Conservation (phyloP, 30 jellyfish, hydroid and myxozoan genomes). For the Phacellophora camtschatica region DNA sequence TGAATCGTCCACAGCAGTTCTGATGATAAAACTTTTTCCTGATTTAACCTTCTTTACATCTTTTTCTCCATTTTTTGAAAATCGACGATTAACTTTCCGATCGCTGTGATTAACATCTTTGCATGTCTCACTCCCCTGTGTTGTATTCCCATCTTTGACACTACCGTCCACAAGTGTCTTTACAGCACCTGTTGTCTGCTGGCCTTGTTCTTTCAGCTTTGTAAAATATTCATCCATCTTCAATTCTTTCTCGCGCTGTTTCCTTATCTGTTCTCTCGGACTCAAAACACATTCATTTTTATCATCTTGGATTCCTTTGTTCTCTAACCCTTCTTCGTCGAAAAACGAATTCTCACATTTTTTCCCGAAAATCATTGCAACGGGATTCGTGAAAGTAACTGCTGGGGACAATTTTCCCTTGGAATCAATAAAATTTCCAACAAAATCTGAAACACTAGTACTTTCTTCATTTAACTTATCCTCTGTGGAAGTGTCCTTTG, state of each 20-base stretch:
- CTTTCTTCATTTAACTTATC: not conserved
- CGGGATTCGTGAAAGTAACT: slow-evolving; percentile 20
- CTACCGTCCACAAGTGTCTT: not conserved
- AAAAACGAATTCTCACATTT: not conserved
- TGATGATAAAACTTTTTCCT: slow-evolving; percentile 48
- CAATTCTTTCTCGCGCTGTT: not conserved
- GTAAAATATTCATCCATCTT: not conserved
- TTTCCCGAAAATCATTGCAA: slow-evolving; percentile 18
- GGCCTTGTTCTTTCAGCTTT: not conserved
- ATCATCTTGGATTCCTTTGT: not conserved
- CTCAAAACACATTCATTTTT: not conserved
- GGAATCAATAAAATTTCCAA: not conserved
- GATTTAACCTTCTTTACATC: not conserved
- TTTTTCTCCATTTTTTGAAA: slow-evolving; percentile 4
- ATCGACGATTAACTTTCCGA: slow-evolving; percentile 31
- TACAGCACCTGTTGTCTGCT: not conserved
- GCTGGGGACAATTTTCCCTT: not conserved
- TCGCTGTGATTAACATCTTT: not conserved
- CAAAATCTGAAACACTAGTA: not conserved
- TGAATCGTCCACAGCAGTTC: slow-evolving; percentile 41
- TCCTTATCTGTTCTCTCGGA: not conserved
- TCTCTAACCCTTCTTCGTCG: not conserved
- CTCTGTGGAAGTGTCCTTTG: too few relatives aligned
- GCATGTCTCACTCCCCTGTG: not conserved
- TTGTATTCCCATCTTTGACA: not conserved